Base-by-base conservation (phyloP, 2,888 invertebrate species). In the Tenthredo distinguenda region DNA sequence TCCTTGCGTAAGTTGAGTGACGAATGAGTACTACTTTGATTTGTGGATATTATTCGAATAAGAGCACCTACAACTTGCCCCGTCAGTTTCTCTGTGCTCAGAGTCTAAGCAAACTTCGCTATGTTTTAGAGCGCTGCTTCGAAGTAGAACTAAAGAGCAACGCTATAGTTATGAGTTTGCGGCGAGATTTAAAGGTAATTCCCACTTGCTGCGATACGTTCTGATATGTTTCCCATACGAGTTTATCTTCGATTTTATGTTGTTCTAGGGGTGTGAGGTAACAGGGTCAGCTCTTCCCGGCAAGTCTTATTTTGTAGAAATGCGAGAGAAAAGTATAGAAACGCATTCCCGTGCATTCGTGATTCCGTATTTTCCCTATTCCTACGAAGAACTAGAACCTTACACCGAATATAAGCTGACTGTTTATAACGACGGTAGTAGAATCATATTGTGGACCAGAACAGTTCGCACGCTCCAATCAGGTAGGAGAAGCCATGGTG, bases 391-490 rank as follows among this genome's bases (percentile, higher is more conserved):
- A 2, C 68, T 72, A 21, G 9, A 37, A 43, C 74, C 88, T 0
- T 84, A 84, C 9, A 89, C 87, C 6, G 0, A 6, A 3, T 90
- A 87, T 26, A 72, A 86, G 21, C 34, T 68, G 68, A 31, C 31
- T 62, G 34, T 90, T 0, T 71, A 26, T n/a, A 2, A 21, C 7
- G 9, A 5, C 31, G 0, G 71, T 90, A n/a, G 1, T 15, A 68
- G n/a, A 50, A 9, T 9, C 0, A 47, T 12, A 0, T 12, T 89
- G 47, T 87, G 84, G 65, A 62, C 84, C 6, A 15, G 34, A 7
- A 26, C 37, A 10, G 50, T 90, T 18, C 83, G 18, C 47, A 91
- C 91, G 0, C 85, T 86, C 5, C 89, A 90, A 74, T 86, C 86
- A 86, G 87, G 91, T 91, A 55, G 86, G 84, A 37, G 5, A 47